A percentile compares a stretch with the other conserved stretches of the same genome.
These are phyloP conservation scores for Neotoma lepida DNA, from an alignment of 2,113 vertebrate species.

Conservation along the genomic window DNA sequence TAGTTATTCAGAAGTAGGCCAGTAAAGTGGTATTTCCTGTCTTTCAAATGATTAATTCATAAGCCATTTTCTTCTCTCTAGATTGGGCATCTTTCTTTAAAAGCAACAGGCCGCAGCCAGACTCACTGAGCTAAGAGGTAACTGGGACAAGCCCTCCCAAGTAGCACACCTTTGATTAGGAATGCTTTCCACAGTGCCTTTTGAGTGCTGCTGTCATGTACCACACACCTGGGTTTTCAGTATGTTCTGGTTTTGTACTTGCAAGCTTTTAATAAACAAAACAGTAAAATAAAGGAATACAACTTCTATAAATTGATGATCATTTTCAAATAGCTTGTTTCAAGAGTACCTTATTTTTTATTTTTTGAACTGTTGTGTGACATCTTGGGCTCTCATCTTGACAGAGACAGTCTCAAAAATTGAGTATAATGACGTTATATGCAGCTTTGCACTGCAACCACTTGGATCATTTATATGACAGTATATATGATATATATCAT, in stretches of 20 bases:
- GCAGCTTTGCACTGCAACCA: background rate
- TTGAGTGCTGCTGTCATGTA: background rate
- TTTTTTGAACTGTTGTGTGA: background rate
- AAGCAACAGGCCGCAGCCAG: constrained; percentile 9
- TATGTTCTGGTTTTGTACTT: constrained; percentile 12
- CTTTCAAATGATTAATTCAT: constrained; percentile 25
- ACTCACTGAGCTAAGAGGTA: background rate
- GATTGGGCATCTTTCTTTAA: background rate
- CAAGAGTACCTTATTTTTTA: background rate
- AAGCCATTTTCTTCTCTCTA: background rate
- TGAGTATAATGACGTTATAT: background rate
- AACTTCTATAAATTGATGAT: background rate
- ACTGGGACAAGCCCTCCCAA: background rate
- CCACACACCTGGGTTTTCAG: background rate
- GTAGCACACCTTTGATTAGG: background rate
- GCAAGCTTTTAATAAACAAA: background rate
- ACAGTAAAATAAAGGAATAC: background rate
- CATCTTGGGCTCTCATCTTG: background rate
- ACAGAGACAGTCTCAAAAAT: constrained; percentile 10
- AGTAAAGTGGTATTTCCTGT: constrained; percentile 27
- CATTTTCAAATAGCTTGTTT: background rate
- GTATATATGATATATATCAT: background rate
- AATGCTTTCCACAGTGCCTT: background rate
- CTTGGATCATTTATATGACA: background rate
- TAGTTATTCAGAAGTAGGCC: constrained; percentile 33